These are phyloP conservation scores for Steinernema scapterisci DNA, from an alignment of 2,888 invertebrate species.

Conservation along the genomic window DNA sequence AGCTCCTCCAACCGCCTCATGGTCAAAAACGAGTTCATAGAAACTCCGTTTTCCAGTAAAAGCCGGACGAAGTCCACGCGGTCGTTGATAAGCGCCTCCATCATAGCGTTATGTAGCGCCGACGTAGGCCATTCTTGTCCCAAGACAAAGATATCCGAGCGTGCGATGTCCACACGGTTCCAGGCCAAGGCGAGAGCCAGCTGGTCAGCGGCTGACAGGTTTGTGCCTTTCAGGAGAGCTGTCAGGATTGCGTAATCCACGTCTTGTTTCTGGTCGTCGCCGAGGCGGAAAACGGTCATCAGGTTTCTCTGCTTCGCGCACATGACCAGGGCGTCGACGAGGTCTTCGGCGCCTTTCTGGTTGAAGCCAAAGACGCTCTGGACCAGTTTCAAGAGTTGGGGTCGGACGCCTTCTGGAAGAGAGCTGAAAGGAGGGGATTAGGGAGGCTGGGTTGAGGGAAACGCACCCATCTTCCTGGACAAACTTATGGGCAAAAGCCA, in stretches of 20 bases:
- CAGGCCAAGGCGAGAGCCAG: slow-evolving; percentile 90
- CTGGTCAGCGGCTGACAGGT: slow-evolving; percentile 77
- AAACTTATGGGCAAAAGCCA: slow-evolving; percentile 90
- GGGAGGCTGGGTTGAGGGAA: background rate
- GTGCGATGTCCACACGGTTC: slow-evolving; percentile 96
- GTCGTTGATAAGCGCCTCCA: slow-evolving; percentile 84
- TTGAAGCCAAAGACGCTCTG: slow-evolving; percentile 91
- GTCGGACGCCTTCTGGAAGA: slow-evolving; percentile 84
- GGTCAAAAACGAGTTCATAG: slow-evolving; percentile 94
- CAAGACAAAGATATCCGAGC: slow-evolving; percentile 93
- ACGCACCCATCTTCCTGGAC: slow-evolving; percentile 58
- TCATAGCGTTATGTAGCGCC: slow-evolving; percentile 92
- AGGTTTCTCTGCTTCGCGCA: slow-evolving; percentile 91
- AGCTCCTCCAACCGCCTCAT: slow-evolving; percentile 94
- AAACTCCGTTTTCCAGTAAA: slow-evolving; percentile 97
- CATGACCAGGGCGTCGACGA: slow-evolving; percentile 87
- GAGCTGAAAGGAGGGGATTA: slow-evolving; percentile 65
- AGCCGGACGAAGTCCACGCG: slow-evolving; percentile 96
- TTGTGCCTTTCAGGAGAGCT: slow-evolving; percentile 80
- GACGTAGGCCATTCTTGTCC: slow-evolving; percentile 92
- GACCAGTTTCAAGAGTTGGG: slow-evolving; percentile 87
- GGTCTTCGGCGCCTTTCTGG: slow-evolving; percentile 83
- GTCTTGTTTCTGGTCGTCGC: slow-evolving; percentile 87
- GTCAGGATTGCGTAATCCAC: slow-evolving; percentile 93
- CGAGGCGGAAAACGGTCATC: slow-evolving; percentile 90